Conservation (phyloP, 2,797 vertebrate genomes). For the Sebastes oblongus region DNA sequence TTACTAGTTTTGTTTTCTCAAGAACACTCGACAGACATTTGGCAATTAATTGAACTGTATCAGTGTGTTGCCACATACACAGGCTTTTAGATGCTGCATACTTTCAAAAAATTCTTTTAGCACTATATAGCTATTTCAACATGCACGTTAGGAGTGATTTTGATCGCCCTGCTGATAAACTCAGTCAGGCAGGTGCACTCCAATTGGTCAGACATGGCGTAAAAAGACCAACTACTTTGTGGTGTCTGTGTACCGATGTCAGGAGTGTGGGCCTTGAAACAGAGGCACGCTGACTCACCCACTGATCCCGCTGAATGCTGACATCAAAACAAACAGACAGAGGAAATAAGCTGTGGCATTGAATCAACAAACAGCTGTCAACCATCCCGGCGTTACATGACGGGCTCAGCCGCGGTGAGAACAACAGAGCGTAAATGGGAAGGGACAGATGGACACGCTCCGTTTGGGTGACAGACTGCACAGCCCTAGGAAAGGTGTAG, state of each 20-base stretch:
- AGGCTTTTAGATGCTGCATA: not conserved
- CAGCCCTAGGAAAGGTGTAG: constrained; percentile 66
- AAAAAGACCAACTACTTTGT: constrained; percentile 41
- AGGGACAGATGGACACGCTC: constrained; percentile 72
- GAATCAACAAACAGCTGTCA: constrained; percentile 80
- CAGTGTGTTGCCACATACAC: not conserved
- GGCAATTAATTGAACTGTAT: not conserved
- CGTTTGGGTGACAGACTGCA: constrained; percentile 68
- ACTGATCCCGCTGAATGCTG: constrained; percentile 58
- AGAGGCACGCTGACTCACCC: constrained; percentile 44
- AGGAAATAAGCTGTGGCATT: constrained; percentile 76
- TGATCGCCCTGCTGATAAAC: not conserved
- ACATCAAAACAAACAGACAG: constrained; percentile 78
- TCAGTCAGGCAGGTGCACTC: not conserved
- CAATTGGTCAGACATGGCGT: constrained; percentile 13
- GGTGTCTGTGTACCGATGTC: constrained; percentile 39
- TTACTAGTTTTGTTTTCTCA: not conserved
- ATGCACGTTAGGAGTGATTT: not conserved
- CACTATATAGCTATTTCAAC: not conserved
- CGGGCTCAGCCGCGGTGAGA: constrained; percentile 46
- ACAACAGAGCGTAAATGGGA: constrained; percentile 60
- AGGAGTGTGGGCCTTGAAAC: constrained; percentile 49
- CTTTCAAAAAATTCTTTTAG: not conserved
- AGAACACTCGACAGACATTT: not conserved
- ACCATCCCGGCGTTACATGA: constrained; percentile 60